These are phyloP conservation scores for Epizoanthus illoricatus DNA, from an alignment of 92 coral and sea anemone species.

Conservation along the genomic window DNA sequence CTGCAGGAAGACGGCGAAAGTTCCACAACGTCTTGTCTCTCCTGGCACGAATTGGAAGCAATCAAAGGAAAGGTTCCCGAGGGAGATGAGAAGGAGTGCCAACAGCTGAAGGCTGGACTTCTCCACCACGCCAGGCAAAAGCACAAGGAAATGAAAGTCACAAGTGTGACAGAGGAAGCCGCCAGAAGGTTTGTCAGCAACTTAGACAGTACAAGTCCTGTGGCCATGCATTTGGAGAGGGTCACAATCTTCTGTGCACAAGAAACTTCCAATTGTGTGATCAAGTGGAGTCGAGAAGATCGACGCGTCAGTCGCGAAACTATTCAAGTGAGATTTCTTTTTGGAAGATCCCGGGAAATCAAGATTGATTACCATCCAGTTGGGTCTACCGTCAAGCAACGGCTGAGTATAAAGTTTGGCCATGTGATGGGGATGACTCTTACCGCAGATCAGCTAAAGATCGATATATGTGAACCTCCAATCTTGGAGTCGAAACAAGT, in stretches of 20 bases:
- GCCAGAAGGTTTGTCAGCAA: not conserved
- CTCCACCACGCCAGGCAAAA: not conserved
- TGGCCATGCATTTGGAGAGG: not conserved
- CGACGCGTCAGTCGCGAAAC: not conserved
- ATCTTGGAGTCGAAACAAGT: too few relatives aligned
- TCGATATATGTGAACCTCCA: too few relatives aligned
- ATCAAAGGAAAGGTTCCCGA: not conserved
- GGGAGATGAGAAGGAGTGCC: not conserved
- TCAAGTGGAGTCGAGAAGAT: too few relatives aligned
- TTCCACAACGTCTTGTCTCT: not conserved
- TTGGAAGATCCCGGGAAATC: not conserved
- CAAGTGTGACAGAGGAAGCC: not conserved
- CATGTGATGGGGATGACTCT: not conserved
- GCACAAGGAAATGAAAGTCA: not conserved
- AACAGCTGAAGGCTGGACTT: not conserved
- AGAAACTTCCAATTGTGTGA: too few relatives aligned
- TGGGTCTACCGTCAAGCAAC: not conserved
- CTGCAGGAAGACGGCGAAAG: not conserved
- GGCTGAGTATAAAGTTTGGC: not conserved
- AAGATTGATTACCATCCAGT: not conserved
- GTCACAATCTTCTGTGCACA: not conserved
- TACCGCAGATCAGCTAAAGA: too few relatives aligned
- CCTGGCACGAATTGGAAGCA: not conserved
- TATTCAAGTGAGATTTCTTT: not conserved
- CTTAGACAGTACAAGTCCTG: not conserved